phyloP scores from a whole-genome alignment of 1,140 invertebrate species.

The Anastrepha ludens region DNA sequence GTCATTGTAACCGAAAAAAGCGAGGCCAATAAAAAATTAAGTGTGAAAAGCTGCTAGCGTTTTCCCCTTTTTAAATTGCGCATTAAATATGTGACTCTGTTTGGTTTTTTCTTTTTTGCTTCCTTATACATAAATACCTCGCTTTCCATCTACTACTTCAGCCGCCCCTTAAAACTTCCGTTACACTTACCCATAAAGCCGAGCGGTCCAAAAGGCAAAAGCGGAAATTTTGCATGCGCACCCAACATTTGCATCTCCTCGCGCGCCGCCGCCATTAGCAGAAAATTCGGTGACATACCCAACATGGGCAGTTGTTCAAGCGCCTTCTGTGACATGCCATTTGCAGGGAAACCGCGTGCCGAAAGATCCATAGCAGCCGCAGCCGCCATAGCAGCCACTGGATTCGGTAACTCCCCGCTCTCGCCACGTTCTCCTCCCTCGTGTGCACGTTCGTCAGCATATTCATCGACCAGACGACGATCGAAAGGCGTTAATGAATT shows the following conservation, averaged over 20 bases:
- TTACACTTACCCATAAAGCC: constrained; percentile 77
- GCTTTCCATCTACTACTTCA: too few species aligned
- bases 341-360: constrained; percentile 62
- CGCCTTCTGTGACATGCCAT: constrained; percentile 58
- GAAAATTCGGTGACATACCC: constrained; percentile 68
- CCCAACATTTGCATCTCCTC: constrained; percentile 70
- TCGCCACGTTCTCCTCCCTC: constrained; percentile 49
- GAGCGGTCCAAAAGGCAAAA: constrained; percentile 86
- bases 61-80: background rate
- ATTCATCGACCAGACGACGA: constrained; percentile 43
- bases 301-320: constrained; percentile 61
- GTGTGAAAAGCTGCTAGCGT: background rate
- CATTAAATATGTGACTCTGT: background rate
- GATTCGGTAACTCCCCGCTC: constrained; percentile 59
- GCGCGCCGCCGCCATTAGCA: constrained; percentile 70
- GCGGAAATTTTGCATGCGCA: constrained; percentile 76
- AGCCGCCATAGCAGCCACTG: constrained; percentile 5
- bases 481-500: constrained; percentile 63
- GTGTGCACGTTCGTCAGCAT: constrained; percentile 54
- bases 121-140: background rate
- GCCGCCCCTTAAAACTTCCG: too few species aligned
- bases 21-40: background rate
- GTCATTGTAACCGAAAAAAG: background rate
- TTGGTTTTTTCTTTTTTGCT: background rate
- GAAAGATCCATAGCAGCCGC: constrained; percentile 67